Percentiles rank a stretch among this genome's conserved stretches.
These are phyloP conservation scores for Elegia similella DNA, from an alignment of 2,888 invertebrate species.

Conservation along the genomic window DNA sequence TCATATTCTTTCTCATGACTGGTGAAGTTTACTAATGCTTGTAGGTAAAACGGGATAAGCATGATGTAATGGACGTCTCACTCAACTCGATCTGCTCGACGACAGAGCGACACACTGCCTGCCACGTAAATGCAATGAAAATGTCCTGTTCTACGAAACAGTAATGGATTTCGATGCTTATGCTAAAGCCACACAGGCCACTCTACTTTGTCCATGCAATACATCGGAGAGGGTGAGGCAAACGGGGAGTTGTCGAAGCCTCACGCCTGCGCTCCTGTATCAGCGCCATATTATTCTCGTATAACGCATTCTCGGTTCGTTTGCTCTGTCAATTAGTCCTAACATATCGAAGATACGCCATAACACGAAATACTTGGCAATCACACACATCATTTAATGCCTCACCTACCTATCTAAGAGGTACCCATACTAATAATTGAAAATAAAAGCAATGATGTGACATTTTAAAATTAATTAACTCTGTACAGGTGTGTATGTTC, in stretches of 20 bases:
- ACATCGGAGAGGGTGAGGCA: slow-evolving; percentile 43
- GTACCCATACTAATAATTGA: too few species aligned
- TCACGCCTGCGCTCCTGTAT: slow-evolving; percentile 60
- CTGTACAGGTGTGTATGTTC: too few species aligned
- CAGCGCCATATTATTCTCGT: slow-evolving; percentile 60
- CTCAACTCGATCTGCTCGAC: slow-evolving; percentile 2
- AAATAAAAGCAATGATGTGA: too few species aligned
- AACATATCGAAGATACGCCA: slow-evolving; percentile 48
- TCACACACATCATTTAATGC: slow-evolving; percentile 1
- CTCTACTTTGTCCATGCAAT: slow-evolving; percentile 43
- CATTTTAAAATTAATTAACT: too few species aligned
- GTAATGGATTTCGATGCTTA: slow-evolving; percentile 30
- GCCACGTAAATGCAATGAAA: slow-evolving; percentile 28
- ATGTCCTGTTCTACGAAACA: slow-evolving; percentile 24
- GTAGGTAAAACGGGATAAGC: slow-evolving; percentile 6
- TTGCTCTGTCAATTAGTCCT: slow-evolving; percentile 68
- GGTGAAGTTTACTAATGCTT: neutral
- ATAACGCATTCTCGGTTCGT: slow-evolving; percentile 63
- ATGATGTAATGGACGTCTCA: slow-evolving; percentile 9
- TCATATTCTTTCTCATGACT: neutral
- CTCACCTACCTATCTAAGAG: neutral
- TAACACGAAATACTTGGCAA: slow-evolving; percentile 35
- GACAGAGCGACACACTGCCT: slow-evolving; percentile 15
- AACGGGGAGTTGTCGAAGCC: slow-evolving; percentile 49
- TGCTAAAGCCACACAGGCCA: slow-evolving; percentile 31